phyloP scores from a whole-genome alignment of 2,113 vertebrate genomes.

The Suricata suricatta region DNA sequence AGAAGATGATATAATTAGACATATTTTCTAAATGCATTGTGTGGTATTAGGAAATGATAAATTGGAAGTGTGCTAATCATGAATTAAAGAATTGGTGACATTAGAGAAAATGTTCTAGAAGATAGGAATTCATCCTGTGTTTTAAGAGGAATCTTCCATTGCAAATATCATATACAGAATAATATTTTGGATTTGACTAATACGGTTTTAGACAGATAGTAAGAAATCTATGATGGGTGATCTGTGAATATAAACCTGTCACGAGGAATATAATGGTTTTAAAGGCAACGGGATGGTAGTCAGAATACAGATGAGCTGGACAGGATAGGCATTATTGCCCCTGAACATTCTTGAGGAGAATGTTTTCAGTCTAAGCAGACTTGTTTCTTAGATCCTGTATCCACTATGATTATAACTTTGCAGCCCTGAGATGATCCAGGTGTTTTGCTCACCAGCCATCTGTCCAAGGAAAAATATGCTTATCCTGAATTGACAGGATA shows the following conservation, averaged over 20 bases:
- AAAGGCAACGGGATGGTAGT: not conserved
- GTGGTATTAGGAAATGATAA: not conserved
- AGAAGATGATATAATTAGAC: conserved; percentile 12
- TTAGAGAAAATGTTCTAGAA: not conserved
- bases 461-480: conserved; percentile 76
- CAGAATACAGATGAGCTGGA: not conserved
- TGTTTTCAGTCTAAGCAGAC: conserved; percentile 33
- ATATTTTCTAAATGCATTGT: not conserved
- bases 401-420: conserved; percentile 67
- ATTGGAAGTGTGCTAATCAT: not conserved
- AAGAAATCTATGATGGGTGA: not conserved
- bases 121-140: not conserved
- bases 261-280: not conserved
- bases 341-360: conserved; percentile 35
- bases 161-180: not conserved
- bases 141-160: not conserved
- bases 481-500: conserved; percentile 73
- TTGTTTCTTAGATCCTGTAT: conserved; percentile 64
- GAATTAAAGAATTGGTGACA: not conserved
- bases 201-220: not conserved
- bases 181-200: not conserved
- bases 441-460: conserved; percentile 67
- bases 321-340: not conserved
- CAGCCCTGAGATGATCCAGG: conserved; percentile 69
- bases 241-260: not conserved